Percentiles rank a stretch among this genome's conserved stretches.
These are phyloP conservation scores for Microctenopoma steveboyesi DNA, from an alignment of 2,797 vertebrate genomes.

Conservation along the genomic window DNA sequence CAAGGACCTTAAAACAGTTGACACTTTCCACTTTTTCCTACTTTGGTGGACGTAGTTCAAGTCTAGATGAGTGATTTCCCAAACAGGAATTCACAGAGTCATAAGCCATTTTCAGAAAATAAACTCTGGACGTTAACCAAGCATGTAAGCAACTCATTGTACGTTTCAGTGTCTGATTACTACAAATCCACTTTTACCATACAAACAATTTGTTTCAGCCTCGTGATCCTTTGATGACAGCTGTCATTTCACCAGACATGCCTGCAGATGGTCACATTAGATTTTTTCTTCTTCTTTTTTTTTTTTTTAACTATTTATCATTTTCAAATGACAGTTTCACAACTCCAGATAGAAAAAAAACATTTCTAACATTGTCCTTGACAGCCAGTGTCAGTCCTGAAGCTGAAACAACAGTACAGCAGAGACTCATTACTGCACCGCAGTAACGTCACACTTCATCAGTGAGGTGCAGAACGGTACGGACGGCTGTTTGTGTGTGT, in stretches of 20 bases:
- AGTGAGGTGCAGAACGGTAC: conserved; percentile 23
- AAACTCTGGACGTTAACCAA: no score
- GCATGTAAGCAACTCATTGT: no score
- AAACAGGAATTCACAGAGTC: no score
- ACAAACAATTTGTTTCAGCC: not conserved
- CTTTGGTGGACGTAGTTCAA: not conserved
- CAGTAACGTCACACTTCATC: conserved; percentile 44
- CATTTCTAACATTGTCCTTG: conserved; percentile 33
- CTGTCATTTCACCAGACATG: conserved; percentile 6
- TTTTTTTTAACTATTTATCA: not conserved
- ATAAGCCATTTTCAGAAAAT: no score
- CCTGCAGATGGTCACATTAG: not conserved
- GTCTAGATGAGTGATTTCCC: not conserved
- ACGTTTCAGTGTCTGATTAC: no score
- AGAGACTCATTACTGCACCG: conserved; percentile 58
- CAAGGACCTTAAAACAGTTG: not conserved
- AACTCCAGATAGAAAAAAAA: conserved; percentile 9
- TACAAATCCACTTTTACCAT: not conserved
- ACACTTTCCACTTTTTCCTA: not conserved
- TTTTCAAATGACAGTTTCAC: conserved; percentile 13
- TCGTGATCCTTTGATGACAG: conserved; percentile 11
- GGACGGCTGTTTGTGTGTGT: conserved; percentile 34
- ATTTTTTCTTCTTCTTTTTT: no score
- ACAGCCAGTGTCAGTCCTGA: conserved; percentile 32
- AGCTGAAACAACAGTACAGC: conserved; percentile 29